These are phyloP conservation scores for Astyanax mexicanus DNA, from an alignment of 2,797 vertebrate genomes.

Conservation along the genomic window DNA sequence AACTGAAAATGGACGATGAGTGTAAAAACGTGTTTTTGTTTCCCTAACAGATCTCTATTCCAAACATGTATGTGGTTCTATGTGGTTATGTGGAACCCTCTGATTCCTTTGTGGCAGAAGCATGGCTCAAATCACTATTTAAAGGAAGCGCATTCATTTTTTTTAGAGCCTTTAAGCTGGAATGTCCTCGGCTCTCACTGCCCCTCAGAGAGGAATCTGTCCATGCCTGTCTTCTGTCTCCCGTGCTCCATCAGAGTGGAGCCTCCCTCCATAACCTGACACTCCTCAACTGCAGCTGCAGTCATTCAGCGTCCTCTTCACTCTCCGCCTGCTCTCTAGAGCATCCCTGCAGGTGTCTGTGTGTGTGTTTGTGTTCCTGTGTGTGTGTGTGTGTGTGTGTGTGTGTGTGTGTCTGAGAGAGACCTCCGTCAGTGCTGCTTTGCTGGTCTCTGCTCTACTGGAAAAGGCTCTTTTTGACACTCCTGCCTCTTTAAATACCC, in stretches of 20 bases:
- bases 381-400: background rate
- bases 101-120: no score
- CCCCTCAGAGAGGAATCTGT: background rate
- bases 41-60: no score
- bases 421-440: no score
- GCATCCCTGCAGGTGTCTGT: conserved; percentile 43
- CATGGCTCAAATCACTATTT: no score
- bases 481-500: background rate
- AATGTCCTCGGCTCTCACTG: background rate
- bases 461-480: conserved; percentile 34
- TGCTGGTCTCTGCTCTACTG: conserved; percentile 14
- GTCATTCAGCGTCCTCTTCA: conserved; percentile 40
- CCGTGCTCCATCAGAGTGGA: conserved; percentile 22
- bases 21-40: no score
- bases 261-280: conserved; percentile 31
- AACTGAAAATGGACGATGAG: no score
- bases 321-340: conserved; percentile 35
- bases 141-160: no score
- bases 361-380: conserved; percentile 5
- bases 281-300: conserved; percentile 39
- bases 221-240: background rate
- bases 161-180: no score
- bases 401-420: no score
- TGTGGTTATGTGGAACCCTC: no score
- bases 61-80: no score